These are phyloP conservation scores for Drosophila pruinosa DNA, from an alignment of 1,140 invertebrate genomes.

Conservation along the genomic window DNA sequence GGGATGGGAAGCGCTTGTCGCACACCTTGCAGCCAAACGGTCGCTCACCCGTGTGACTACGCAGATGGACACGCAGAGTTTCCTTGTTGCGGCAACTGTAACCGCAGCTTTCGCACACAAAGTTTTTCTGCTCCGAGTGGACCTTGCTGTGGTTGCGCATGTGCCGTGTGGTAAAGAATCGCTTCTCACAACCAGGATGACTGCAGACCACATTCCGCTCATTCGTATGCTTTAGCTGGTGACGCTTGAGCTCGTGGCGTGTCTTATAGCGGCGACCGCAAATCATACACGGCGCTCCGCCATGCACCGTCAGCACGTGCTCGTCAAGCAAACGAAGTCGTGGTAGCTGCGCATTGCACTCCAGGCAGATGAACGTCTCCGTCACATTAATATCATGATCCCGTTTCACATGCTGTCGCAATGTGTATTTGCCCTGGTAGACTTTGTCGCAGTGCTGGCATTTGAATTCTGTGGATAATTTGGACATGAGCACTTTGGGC, in stretches of 20 bases:
- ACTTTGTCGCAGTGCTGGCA: conserved; percentile 61
- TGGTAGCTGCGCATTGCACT: conserved; percentile 56
- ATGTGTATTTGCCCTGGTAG: conserved; percentile 53
- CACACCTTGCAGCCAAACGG: conserved; percentile 90
- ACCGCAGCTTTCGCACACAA: conserved; percentile 73
- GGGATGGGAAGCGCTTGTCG: conserved; percentile 90
- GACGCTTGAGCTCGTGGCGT: conserved; percentile 63
- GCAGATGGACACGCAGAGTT: conserved; percentile 92
- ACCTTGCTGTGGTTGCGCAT: conserved; percentile 71
- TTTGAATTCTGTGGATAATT: conserved; percentile 39
- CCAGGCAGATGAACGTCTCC: conserved; percentile 47
- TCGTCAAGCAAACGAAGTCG: conserved; percentile 59
- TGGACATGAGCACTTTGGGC: conserved; percentile 2
- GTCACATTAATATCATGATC: conserved; percentile 37
- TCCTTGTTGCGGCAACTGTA: conserved; percentile 89
- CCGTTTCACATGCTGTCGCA: conserved; percentile 59
- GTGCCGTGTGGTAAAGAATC: conserved; percentile 62
- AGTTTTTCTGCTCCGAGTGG: conserved; percentile 75
- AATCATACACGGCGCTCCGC: conserved; percentile 45
- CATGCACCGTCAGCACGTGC: conserved; percentile 54
- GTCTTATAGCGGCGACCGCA: conserved; percentile 66
- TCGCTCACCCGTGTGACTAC: conserved; percentile 92
- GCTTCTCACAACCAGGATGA: conserved; percentile 65
- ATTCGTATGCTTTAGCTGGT: conserved; percentile 61
- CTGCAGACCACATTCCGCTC: conserved; percentile 65